Base-by-base conservation (phyloP, 2,113 vertebrate species). In the Calcarius ornatus region DNA sequence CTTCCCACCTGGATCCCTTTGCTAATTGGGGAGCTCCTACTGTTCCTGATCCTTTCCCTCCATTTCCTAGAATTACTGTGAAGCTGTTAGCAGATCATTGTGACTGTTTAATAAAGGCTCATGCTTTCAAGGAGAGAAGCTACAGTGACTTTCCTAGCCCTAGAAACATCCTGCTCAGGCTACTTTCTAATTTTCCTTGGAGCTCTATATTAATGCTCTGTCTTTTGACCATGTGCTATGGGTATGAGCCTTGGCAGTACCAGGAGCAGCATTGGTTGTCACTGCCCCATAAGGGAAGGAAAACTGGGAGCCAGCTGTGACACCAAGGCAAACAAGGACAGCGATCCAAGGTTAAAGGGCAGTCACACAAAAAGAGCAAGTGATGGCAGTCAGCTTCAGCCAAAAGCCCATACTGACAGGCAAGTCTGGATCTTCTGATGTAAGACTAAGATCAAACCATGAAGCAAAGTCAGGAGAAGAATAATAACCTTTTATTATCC, bases 231-330 rank as follows among this genome's bases (percentile, higher is more conserved):
- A 11, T 12, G 6, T 71, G 21, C 48, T 43, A 2, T 50, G 13
- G 31, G 12, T 60, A 10, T 50, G 38, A 47, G 11, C 25, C 38
- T 42, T 48, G 7, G 51, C n/a, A 9, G 23, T 54, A 3, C 2
- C 0, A 3, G 22, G 24, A 65, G 8, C 37, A 79, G n/a, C 16
- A 24, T 0, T 48, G 82, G 10, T 37, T 42, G 28, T 25, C 20
- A 12, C 9, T 50, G 33, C 28, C 71, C 38, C 2, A 0, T 28
- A 47, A 59, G 12, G 10, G 8, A 78, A 42, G 40, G 38, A 11
- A 68, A 56, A 10, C n/a, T 72, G 61, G 6, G 43, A 68, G 27
- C 16, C 61, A 66, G 1, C 17, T 28, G 13, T 63, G 33, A 42
- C 60, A 38, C 20, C 60, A 60, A 33, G 27, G 23, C 15, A 35